phyloP scores from a whole-genome alignment of 2,888 invertebrate species.

The Malacosoma neustria region DNA sequence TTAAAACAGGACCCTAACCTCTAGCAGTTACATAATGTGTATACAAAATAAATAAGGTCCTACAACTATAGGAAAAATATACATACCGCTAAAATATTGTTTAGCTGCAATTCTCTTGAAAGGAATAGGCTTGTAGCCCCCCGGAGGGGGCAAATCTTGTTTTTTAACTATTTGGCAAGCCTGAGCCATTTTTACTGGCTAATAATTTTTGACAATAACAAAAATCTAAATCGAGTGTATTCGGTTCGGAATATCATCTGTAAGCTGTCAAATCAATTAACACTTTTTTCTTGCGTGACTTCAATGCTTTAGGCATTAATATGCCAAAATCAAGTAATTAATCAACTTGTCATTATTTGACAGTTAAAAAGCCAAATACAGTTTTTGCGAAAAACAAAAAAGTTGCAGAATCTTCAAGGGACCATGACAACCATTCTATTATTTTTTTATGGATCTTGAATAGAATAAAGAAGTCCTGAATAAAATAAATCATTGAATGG shows the following conservation, averaged over 20 bases:
- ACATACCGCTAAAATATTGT: constrained; percentile 79
- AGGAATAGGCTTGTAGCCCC: constrained; percentile 89
- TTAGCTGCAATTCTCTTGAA: constrained; percentile 83
- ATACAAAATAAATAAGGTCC: constrained; percentile 6
- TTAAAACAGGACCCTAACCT: constrained; percentile 41
- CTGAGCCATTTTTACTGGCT: constrained; percentile 40
- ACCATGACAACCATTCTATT: constrained; percentile 13
- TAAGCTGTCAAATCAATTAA: constrained; percentile 1
- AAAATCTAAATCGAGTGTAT: no score
- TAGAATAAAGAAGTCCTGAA: no score
- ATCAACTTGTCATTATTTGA: no score
- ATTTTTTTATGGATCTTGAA: not conserved
- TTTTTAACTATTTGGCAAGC: constrained; percentile 38
- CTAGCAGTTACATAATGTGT: constrained; percentile 50
- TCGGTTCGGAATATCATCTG: constrained; percentile 1
- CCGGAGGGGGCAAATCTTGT: constrained; percentile 95
- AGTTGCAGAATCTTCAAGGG: no score
- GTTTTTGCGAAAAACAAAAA: constrained; percentile 1
- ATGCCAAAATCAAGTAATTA: no score
- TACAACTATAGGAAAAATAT: no score
- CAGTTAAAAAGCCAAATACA: no score
- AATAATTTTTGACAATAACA: constrained; percentile 2
- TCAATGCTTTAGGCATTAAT: no score
- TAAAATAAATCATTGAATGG: no score
- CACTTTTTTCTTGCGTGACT: constrained; percentile 5